Evolutionary conservation across 2,888 invertebrate species (phyloP).

Genomic region (Dryobotodes eremita): DNA sequence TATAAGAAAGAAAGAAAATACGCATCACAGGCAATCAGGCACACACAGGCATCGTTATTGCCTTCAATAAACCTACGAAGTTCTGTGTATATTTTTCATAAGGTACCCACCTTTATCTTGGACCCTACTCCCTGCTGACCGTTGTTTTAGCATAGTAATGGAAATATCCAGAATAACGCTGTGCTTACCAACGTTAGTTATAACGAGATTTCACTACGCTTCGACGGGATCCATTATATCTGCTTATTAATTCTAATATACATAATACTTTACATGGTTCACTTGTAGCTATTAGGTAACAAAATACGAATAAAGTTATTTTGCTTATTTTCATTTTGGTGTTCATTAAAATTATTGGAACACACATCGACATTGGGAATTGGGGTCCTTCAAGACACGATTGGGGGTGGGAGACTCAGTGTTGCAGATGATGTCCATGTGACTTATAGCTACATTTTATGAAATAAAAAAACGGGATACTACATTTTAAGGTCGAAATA

Average conservation of each 20-base stretch:
- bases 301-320: too few relatives aligned
- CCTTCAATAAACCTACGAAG: background rate
- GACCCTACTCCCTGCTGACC: constrained; percentile 63
- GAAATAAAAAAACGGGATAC: background rate
- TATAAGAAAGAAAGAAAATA: too few relatives aligned
- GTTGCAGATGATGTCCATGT: background rate
- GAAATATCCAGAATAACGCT: constrained; percentile 72
- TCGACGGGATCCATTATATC: constrained; percentile 69
- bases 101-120: constrained; percentile 5
- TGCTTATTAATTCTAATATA: constrained; percentile 7
- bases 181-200: constrained; percentile 71
- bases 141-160: constrained; percentile 82
- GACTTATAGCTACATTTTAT: background rate
- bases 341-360: background rate
- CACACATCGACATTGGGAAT: background rate
- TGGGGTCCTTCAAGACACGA: background rate
- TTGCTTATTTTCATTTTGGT: too few relatives aligned
- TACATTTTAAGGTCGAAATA: background rate
- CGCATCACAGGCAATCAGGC: too few relatives aligned
- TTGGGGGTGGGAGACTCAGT: background rate
- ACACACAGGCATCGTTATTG: background rate
- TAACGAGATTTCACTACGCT: constrained; percentile 75
- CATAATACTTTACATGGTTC: background rate
- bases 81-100: background rate
- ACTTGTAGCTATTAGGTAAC: background rate